phyloP scores from a whole-genome alignment of 2,888 invertebrate genomes.

The Drosophila nigricruria region DNA sequence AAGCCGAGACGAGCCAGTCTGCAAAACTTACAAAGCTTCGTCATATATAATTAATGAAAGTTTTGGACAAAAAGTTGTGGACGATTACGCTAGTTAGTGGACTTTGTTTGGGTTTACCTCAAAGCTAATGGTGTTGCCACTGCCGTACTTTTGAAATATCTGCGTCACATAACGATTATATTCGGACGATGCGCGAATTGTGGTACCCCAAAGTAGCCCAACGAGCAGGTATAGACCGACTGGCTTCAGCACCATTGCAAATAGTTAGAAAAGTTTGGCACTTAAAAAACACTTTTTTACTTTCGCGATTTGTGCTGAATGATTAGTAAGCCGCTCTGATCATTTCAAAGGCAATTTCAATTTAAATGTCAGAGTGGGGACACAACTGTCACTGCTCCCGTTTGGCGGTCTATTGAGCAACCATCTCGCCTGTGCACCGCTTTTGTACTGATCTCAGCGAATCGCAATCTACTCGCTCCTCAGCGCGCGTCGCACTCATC shows the following conservation, averaged over 20 bases:
- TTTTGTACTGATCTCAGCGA: conserved; percentile 64
- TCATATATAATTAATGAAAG: neutral
- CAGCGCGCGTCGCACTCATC: neutral
- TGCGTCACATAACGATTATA: conserved; percentile 84
- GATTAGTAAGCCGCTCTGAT: conserved; percentile 23
- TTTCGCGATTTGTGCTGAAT: conserved; percentile 20
- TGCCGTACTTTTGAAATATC: conserved; percentile 85
- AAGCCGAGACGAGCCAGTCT: neutral
- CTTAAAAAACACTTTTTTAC: conserved; percentile 14
- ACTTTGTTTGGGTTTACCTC: conserved; percentile 75
- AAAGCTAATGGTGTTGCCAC: conserved; percentile 83
- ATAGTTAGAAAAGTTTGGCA: conserved; percentile 25
- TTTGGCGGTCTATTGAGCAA: conserved; percentile 58
- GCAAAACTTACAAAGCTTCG: neutral
- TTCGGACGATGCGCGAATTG: conserved; percentile 70
- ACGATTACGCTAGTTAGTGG: neutral
- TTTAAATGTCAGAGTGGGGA: conserved; percentile 7
- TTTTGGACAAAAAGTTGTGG: conserved; percentile 1
- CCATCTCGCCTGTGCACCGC: conserved; percentile 47
- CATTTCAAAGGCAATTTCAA: conserved; percentile 50
- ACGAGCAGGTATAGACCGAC: conserved; percentile 36
- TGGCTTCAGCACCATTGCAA: conserved; percentile 50
- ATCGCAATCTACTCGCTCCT: conserved; percentile 20
- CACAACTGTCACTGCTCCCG: conserved; percentile 46
- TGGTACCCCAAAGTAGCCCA: conserved; percentile 10